Evolutionary conservation across 2,797 vertebrate genomes (phyloP).

Genomic region (Helostoma temminkii): DNA sequence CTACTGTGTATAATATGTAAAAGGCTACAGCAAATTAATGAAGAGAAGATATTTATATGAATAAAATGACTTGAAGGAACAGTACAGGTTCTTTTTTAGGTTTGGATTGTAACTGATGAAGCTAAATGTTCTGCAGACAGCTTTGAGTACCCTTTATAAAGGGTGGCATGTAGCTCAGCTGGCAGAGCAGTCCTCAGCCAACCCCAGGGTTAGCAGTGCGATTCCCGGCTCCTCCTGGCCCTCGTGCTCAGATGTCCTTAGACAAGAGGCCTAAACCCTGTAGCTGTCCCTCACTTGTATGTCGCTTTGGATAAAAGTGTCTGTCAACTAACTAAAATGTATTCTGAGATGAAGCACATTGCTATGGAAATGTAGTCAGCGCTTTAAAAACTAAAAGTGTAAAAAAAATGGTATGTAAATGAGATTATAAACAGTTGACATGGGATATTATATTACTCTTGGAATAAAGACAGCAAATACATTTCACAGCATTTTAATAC

Average conservation of each 20-base stretch:
- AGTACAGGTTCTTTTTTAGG: not conserved
- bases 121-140: slow-evolving; percentile 13
- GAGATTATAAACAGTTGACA: not conserved
- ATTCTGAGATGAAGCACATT: slow-evolving; percentile 1
- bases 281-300: too few species aligned
- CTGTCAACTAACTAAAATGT: too few species aligned
- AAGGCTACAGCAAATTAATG: not conserved
- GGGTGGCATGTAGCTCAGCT: too few species aligned
- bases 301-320: too few species aligned
- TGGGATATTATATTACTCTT: not conserved
- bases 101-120: slow-evolving; percentile 18
- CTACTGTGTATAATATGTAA: not conserved
- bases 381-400: slow-evolving; percentile 42
- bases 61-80: not conserved
- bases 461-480: not conserved
- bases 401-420: slow-evolving; percentile 1
- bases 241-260: too few species aligned
- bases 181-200: too few species aligned
- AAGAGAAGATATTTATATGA: slow-evolving; percentile 16
- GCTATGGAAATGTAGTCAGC: slow-evolving; percentile 4
- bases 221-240: too few species aligned
- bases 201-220: too few species aligned
- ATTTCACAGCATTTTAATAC: not conserved
- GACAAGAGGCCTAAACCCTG: too few species aligned
- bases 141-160: too few species aligned